Percentiles rank a stretch among this genome's conserved stretches.
phyloP scores from a whole-genome alignment of 2,113 vertebrate genomes.

The Corynorhinus townsendii region DNA sequence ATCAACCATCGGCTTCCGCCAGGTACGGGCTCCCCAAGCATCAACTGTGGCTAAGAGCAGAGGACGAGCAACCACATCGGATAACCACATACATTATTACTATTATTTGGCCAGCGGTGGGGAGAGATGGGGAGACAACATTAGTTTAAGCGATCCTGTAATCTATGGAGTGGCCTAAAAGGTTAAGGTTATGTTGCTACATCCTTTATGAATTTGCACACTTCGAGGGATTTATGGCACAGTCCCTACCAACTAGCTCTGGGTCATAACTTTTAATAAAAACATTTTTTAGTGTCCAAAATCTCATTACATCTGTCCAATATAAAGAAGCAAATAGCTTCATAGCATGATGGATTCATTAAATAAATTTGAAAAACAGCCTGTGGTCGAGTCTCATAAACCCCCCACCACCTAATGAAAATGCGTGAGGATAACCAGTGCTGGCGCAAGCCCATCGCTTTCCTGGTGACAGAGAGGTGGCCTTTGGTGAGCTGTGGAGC shows the following conservation, averaged over 20 bases:
- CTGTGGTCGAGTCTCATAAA: slow-evolving; percentile 66
- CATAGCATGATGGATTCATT: slow-evolving; percentile 76
- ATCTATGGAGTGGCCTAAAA: slow-evolving; percentile 51
- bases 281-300: slow-evolving; percentile 78
- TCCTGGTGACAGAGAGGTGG: slow-evolving; percentile 36
- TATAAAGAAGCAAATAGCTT: slow-evolving; percentile 75
- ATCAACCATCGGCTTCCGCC: not conserved
- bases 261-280: slow-evolving; percentile 79
- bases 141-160: slow-evolving; percentile 31
- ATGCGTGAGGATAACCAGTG: not conserved
- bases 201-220: slow-evolving; percentile 64
- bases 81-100: not conserved
- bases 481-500: not conserved
- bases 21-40: not conserved
- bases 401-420: slow-evolving; percentile 63
- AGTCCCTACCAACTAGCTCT: slow-evolving; percentile 69
- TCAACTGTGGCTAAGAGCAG: not conserved
- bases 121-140: not conserved
- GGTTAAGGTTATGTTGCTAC: slow-evolving; percentile 54
- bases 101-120: slow-evolving; percentile 24
- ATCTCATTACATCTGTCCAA: slow-evolving; percentile 77
- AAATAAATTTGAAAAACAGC: slow-evolving; percentile 78
- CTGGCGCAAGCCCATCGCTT: not conserved
- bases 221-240: slow-evolving; percentile 70
- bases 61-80: not conserved